Base-by-base conservation (phyloP, 2,888 invertebrate species). In the Athetis lepigone region DNA sequence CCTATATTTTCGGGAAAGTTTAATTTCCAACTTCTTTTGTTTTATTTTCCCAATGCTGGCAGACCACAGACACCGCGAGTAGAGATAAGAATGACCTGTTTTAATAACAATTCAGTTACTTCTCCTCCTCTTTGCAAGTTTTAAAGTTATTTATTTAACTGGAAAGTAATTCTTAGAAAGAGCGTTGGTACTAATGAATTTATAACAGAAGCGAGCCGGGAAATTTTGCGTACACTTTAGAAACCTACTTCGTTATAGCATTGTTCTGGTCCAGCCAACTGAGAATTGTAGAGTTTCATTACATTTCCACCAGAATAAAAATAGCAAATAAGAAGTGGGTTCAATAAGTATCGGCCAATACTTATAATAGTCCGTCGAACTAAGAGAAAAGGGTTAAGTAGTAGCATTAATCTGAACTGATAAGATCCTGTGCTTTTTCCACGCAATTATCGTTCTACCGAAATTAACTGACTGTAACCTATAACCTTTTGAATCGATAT, bases 11-110 rank as follows among this genome's bases (percentile, higher is more conserved):
- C 63, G 74, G 76, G 73, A 79, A 83, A 86, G 79, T 87, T 88
- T 84, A 86, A 87, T 85, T 85, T 82, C n/a, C 68, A 75, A 67
- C 51, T 76, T 82, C 85, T 81, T 86, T 88, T 88, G 87, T 88
- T 85, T 80, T 71, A 75, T 62, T 63, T 75, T 67, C 52, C 45
- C 52, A 65, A 66, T 75, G 61, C 62, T 64, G 55, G 61, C 55
- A 29, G 27, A 16, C 43, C 23, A n/a, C n/a, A n/a, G 49, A 67
- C 71, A 61, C 63, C 60, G 25, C 62, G 36, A 55, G 50, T 18
- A 43, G n/a, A 59, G 75, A 75, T 67, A 69, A 79, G 55, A 75
- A 61, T 66, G 39, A 52, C 51, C 29, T 18, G 50, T 40, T 76
- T 70, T 70, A 50, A 64, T 59, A 68, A 46, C 61, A 54, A 58